Evolutionary conservation across 2,797 vertebrate species (phyloP).

Genomic region (Gallinago stenura): DNA sequence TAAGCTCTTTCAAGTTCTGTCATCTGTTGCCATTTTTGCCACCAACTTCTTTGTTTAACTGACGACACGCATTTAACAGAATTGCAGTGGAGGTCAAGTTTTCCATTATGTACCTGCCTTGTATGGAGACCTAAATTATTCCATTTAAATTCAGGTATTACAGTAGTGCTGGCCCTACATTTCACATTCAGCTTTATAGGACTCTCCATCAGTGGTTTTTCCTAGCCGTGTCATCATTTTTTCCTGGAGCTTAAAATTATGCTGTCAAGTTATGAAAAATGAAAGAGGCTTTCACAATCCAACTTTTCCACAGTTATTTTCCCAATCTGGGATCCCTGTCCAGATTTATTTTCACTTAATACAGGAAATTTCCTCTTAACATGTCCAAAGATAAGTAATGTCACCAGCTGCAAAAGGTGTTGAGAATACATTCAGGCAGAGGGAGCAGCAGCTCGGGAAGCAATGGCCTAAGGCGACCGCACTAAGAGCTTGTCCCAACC

Average conservation of each 20-base stretch:
- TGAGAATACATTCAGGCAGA: neutral
- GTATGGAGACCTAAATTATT: neutral
- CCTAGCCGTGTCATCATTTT: neutral
- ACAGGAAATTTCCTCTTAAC: neutral
- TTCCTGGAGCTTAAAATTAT: neutral
- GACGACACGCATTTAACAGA: neutral
- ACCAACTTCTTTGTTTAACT: neutral
- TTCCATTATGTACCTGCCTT: neutral
- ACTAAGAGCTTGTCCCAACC: slow-evolving; percentile 53
- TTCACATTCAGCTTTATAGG: neutral
- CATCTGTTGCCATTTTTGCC: neutral
- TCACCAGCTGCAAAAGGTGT: slow-evolving; percentile 21
- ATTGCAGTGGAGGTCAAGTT: neutral
- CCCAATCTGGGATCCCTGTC: neutral
- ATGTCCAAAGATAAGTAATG: neutral
- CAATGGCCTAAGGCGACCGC: neutral
- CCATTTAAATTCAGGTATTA: neutral
- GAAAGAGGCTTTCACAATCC: neutral
- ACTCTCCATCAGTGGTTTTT: neutral
- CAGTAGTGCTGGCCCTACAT: neutral
- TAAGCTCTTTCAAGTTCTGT: neutral
- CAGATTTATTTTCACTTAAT: slow-evolving; percentile 8
- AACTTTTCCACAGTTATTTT: slow-evolving; percentile 7
- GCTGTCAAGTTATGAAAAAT: neutral
- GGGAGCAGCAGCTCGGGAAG: slow-evolving; percentile 17